Conservation (phyloP, 2,888 invertebrate species). For the Noctua janthina region DNA sequence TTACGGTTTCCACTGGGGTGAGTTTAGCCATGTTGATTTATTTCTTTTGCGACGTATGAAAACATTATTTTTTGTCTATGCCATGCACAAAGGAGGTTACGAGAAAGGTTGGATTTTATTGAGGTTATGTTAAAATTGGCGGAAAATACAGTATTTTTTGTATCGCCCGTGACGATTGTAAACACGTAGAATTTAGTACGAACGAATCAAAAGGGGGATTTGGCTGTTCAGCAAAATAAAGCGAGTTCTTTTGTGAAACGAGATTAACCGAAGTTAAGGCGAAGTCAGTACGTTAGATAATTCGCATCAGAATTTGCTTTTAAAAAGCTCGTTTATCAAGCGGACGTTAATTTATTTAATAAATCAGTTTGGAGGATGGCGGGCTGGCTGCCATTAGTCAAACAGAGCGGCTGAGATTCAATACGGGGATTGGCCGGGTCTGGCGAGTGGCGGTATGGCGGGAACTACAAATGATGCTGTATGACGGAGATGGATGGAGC, state of each 20-base stretch:
- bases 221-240: conserved; percentile 66
- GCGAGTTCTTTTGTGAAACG: conserved; percentile 65
- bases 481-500: conserved; percentile 85
- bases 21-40: conserved; percentile 79
- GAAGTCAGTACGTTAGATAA: conserved; percentile 65
- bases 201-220: conserved; percentile 72
- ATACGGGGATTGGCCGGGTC: conserved; percentile 78
- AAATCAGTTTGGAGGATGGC: conserved; percentile 83
- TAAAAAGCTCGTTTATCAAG: conserved; percentile 82
- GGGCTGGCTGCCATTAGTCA: conserved; percentile 82
- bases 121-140: conserved; percentile 75
- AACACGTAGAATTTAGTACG: conserved; percentile 64
- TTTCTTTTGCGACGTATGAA: conserved; percentile 69
- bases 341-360: conserved; percentile 87
- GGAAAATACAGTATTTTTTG: conserved; percentile 72
- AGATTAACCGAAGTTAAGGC: conserved; percentile 68
- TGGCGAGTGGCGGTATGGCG: conserved; percentile 69
- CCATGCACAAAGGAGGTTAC: conserved; percentile 64
- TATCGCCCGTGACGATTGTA: conserved; percentile 67
- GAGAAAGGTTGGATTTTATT: conserved; percentile 69
- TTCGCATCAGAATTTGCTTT: conserved; percentile 77
- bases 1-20: conserved; percentile 76
- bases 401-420: conserved; percentile 75
- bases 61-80: conserved; percentile 71
- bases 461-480: conserved; percentile 81